Evolutionary conservation across 2,888 invertebrate genomes (phyloP).

Genomic region (Chloroclysta siterata): DNA sequence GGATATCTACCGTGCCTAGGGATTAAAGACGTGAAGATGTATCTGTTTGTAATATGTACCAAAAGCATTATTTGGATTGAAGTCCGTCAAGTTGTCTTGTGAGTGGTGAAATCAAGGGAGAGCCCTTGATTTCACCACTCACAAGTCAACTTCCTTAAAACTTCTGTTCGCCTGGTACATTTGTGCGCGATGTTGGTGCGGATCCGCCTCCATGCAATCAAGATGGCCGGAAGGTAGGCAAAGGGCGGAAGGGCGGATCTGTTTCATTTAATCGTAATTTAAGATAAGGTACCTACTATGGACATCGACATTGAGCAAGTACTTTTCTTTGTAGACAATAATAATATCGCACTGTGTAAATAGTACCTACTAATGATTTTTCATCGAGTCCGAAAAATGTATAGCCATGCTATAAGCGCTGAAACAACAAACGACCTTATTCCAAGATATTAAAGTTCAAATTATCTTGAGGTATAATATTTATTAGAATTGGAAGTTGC

Average conservation of each 20-base stretch:
- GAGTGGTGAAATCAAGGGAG: too few relatives aligned
- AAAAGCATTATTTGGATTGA: too few relatives aligned
- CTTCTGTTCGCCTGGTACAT: constrained; percentile 60
- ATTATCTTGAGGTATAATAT: background rate
- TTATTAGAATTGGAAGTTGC: background rate
- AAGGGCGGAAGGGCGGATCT: constrained; percentile 35
- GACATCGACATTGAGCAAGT: background rate
- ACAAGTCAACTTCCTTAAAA: constrained; percentile 38
- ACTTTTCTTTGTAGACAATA: too few relatives aligned
- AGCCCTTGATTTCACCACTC: background rate
- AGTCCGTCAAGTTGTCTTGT: too few relatives aligned
- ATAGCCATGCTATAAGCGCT: too few relatives aligned
- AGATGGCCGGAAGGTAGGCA: constrained; percentile 49
- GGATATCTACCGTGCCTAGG: too few relatives aligned
- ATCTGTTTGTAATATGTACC: too few relatives aligned
- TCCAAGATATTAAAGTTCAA: constrained; percentile 7
- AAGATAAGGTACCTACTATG: background rate
- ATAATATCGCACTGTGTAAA: too few relatives aligned
- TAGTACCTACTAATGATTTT: too few relatives aligned
- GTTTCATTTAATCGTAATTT: background rate
- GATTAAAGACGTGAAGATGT: too few relatives aligned
- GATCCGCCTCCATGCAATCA: constrained; percentile 62
- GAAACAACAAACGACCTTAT: background rate
- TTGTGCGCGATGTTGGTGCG: constrained; percentile 61
- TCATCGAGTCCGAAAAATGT: too few relatives aligned